A percentile compares a stretch with the other conserved stretches of the same genome.
phyloP scores from a whole-genome alignment of 2,888 invertebrate species.

The Malthinus flaveolus region DNA sequence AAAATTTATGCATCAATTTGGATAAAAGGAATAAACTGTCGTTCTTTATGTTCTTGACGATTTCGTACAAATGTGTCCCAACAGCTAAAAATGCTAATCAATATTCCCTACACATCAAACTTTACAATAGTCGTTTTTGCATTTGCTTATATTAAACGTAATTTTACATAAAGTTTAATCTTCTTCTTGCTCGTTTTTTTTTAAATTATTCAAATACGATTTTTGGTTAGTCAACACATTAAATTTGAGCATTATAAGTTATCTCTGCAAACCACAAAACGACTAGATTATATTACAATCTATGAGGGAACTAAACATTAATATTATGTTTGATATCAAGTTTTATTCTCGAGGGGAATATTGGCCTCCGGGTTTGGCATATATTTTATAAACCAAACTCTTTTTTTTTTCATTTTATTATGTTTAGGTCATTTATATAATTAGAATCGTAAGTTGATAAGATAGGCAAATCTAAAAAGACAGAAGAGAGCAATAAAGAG shows the following conservation, averaged over 20 bases:
- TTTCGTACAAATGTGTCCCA: no score
- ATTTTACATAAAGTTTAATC: no score
- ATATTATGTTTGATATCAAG: conserved; percentile 15
- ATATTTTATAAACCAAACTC: conserved; percentile 1
- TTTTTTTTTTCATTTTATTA: not conserved
- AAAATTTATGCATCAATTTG: no score
- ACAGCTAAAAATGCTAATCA: no score
- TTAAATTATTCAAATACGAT: not conserved
- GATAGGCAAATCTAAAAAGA: conserved; percentile 2
- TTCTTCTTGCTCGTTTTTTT: no score
- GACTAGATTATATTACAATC: conserved; percentile 13
- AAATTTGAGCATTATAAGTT: conserved; percentile 4
- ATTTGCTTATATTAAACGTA: no score
- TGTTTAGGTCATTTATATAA: not conserved
- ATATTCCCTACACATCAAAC: no score
- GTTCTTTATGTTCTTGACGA: not conserved
- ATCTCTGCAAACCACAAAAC: conserved; percentile 10
- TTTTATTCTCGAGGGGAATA: conserved; percentile 12
- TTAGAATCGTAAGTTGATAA: conserved; percentile 3
- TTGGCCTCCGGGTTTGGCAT: conserved; percentile 3
- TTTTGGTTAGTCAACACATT: conserved; percentile 6
- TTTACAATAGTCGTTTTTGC: no score
- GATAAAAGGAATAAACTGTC: conserved; percentile 5
- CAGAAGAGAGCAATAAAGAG: not conserved
- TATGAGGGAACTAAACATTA: conserved; percentile 8